phyloP scores from a whole-genome alignment of 1,140 invertebrate species.

The Scaptomyza montana region DNA sequence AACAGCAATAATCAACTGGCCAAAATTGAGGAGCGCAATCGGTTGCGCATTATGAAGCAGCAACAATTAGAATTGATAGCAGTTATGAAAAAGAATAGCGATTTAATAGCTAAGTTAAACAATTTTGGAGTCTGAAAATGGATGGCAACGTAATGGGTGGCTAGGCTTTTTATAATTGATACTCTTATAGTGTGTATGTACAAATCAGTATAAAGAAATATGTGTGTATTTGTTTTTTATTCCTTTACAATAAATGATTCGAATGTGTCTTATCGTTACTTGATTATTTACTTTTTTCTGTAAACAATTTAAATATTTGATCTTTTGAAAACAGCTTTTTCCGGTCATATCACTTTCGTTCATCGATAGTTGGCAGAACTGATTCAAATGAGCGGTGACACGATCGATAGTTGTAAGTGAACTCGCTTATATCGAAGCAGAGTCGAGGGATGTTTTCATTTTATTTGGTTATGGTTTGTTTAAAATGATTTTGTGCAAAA shows the following conservation, averaged over 20 bases:
- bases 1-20: slow-evolving; percentile 73
- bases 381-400: background rate
- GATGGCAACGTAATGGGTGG: slow-evolving; percentile 36
- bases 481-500: slow-evolving; percentile 13
- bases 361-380: background rate
- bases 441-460: slow-evolving; percentile 27
- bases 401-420: slow-evolving; percentile 1
- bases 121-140: slow-evolving; percentile 53
- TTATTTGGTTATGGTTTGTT: slow-evolving; percentile 19
- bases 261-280: background rate
- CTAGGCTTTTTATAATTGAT: slow-evolving; percentile 16
- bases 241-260: too few relatives aligned
- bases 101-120: slow-evolving; percentile 58
- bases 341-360: background rate
- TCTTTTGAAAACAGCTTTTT: background rate
- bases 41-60: slow-evolving; percentile 66
- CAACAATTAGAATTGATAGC: slow-evolving; percentile 69
- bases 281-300: too few relatives aligned
- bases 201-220: background rate
- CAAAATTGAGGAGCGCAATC: slow-evolving; percentile 76
- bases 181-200: too few relatives aligned
- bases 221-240: too few relatives aligned
- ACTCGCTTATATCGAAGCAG: background rate
- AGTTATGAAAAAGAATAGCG: slow-evolving; percentile 62
- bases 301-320: too few relatives aligned